A percentile compares a stretch with the other conserved stretches of the same genome.
Conservation (phyloP, 2,113 vertebrate species). For the Rhynchomys soricoides region DNA sequence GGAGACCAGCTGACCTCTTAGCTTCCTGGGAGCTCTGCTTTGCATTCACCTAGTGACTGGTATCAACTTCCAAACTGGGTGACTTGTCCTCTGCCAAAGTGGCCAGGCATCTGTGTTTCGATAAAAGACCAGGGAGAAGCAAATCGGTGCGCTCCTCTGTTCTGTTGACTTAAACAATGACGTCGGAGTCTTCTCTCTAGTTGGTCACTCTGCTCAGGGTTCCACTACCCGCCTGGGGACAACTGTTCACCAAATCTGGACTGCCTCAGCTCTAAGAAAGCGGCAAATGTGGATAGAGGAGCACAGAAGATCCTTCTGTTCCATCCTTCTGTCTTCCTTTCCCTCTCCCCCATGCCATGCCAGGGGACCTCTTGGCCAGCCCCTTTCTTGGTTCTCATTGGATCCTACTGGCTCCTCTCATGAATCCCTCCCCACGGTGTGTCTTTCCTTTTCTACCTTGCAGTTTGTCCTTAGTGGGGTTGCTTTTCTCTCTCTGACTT, state of each 20-base stretch:
- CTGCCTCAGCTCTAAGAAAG: background rate
- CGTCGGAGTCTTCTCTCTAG: slow-evolving; percentile 3
- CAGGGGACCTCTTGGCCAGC: background rate
- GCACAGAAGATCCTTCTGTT: background rate
- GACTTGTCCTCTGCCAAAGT: background rate
- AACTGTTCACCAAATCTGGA: background rate
- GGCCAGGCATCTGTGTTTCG: background rate
- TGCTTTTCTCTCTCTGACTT: background rate
- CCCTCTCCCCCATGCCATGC: too few relatives aligned
- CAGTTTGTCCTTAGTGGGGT: background rate
- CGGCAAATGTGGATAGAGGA: background rate
- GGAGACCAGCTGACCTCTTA: background rate
- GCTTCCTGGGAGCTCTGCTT: background rate
- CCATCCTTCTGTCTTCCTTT: background rate
- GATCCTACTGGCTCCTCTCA: background rate
- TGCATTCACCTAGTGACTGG: background rate
- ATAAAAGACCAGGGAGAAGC: background rate
- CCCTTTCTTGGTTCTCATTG: background rate
- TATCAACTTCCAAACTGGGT: background rate
- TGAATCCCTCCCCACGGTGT: accelerated
- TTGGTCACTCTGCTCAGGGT: slow-evolving; percentile 28
- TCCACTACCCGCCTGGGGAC: slow-evolving; percentile 16
- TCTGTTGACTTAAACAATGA: slow-evolving; percentile 74
- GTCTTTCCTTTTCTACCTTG: background rate
- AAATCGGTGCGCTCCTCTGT: background rate